These are phyloP conservation scores for Charanyca ferruginea DNA, from an alignment of 2,888 invertebrate species.

Conservation along the genomic window DNA sequence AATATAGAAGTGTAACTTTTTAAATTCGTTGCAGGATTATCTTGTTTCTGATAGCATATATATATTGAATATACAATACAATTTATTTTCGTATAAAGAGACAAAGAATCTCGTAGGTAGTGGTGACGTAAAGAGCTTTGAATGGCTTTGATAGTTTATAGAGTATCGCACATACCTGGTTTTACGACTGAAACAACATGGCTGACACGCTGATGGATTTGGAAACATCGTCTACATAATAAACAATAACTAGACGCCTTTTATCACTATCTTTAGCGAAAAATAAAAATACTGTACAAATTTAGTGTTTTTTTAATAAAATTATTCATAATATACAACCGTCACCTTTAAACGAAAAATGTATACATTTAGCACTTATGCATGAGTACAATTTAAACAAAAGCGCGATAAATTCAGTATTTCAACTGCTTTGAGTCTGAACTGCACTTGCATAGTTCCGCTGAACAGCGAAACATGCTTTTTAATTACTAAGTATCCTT, in stretches of 20 bases:
- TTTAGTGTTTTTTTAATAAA: too few relatives aligned
- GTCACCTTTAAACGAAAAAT: too few relatives aligned
- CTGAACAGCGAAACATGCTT: constrained; percentile 6
- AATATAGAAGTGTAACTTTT: constrained; percentile 11
- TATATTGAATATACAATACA: constrained; percentile 8
- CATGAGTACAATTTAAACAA: background rate
- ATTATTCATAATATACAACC: too few relatives aligned
- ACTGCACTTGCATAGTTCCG: constrained; percentile 1
- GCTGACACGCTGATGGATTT: constrained; percentile 6
- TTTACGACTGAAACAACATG: constrained; percentile 22
- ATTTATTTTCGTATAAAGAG: constrained; percentile 1
- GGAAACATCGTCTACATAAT: background rate
- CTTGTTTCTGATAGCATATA: background rate
- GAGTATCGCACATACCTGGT: background rate
- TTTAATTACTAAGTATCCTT: constrained; percentile 3
- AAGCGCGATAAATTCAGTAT: background rate
- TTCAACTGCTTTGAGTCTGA: constrained; percentile 11
- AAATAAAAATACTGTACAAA: background rate
- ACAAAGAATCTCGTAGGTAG: constrained; percentile 3
- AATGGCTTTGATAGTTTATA: constrained; percentile 24
- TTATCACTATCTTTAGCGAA: background rate
- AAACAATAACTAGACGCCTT: background rate
- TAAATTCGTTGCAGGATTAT: constrained; percentile 3
- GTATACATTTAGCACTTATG: background rate
- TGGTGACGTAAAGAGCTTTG: constrained; percentile 10